These are phyloP conservation scores for Phalanger gymnotis DNA, from an alignment of 2,797 vertebrate species.

Conservation along the genomic window DNA sequence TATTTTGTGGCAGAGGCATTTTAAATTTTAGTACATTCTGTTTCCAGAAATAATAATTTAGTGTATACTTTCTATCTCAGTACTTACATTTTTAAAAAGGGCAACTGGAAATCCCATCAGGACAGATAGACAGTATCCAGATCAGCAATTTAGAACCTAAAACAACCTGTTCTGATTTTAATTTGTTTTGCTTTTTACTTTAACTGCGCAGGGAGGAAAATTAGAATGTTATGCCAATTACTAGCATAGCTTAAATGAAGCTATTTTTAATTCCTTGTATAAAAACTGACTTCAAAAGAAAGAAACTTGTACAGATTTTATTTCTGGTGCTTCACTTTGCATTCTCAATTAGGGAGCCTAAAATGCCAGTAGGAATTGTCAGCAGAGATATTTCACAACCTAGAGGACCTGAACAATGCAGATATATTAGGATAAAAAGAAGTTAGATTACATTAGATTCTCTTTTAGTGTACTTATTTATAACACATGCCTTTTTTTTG, in stretches of 20 bases:
- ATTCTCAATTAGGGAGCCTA: background rate
- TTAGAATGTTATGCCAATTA: background rate
- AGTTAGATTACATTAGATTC: background rate
- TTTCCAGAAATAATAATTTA: conserved; percentile 39
- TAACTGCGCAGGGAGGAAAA: background rate
- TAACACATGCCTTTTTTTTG: background rate
- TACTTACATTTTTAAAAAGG: background rate
- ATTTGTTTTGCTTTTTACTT: background rate
- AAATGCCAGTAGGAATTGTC: background rate
- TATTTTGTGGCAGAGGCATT: background rate
- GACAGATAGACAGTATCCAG: background rate
- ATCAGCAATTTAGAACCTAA: background rate
- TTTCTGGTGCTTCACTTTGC: background rate
- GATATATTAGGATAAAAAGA: background rate
- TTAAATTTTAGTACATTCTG: conserved; percentile 17
- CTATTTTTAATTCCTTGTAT: background rate
- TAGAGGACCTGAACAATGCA: background rate
- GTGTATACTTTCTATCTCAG: conserved; percentile 19
- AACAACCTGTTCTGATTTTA: background rate
- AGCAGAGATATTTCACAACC: background rate
- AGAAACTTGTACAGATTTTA: background rate
- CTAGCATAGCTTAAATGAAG: background rate
- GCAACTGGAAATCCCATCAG: background rate
- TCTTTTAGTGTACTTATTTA: conserved; percentile 46
- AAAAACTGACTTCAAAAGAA: background rate